Percentiles rank a stretch among this genome's conserved stretches.
phyloP scores from a whole-genome alignment of 2,888 invertebrate genomes.

The Hyppa rectilinea region DNA sequence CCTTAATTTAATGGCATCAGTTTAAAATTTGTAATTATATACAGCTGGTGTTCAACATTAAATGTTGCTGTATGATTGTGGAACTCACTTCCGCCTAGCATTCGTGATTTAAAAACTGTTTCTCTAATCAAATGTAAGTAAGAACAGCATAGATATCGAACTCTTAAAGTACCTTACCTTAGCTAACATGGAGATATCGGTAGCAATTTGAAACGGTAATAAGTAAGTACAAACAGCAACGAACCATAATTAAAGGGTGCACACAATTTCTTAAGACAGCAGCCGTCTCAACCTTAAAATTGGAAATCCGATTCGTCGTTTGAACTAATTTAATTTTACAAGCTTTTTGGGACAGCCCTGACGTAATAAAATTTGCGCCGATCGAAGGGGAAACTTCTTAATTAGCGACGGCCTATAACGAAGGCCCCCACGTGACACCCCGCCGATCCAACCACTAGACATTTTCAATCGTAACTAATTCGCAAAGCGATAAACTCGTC shows the following conservation, averaged over 20 bases:
- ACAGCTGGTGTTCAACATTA: neutral
- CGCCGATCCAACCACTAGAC: constrained; percentile 74
- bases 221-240: constrained; percentile 61
- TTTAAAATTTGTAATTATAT: constrained; percentile 13
- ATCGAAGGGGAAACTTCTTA: constrained; percentile 84
- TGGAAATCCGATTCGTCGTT: constrained; percentile 79
- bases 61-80: too few species aligned
- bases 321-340: constrained; percentile 83
- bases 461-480: constrained; percentile 77
- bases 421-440: constrained; percentile 76
- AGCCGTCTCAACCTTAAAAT: constrained; percentile 75
- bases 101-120: too few species aligned
- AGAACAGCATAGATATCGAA: too few species aligned
- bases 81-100: too few species aligned
- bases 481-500: constrained; percentile 67
- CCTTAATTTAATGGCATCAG: constrained; percentile 42
- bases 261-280: constrained; percentile 68
- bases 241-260: constrained; percentile 69
- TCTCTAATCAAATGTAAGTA: too few species aligned
- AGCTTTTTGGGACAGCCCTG: constrained; percentile 79
- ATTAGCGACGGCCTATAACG: constrained; percentile 80
- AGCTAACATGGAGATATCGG: constrained; percentile 18
- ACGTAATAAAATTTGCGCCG: constrained; percentile 83
- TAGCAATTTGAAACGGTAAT: constrained; percentile 41
- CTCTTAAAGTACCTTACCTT: too few species aligned